Evolutionary conservation across 2,888 invertebrate genomes (phyloP).

Genomic region (Salpingus planirostris): DNA sequence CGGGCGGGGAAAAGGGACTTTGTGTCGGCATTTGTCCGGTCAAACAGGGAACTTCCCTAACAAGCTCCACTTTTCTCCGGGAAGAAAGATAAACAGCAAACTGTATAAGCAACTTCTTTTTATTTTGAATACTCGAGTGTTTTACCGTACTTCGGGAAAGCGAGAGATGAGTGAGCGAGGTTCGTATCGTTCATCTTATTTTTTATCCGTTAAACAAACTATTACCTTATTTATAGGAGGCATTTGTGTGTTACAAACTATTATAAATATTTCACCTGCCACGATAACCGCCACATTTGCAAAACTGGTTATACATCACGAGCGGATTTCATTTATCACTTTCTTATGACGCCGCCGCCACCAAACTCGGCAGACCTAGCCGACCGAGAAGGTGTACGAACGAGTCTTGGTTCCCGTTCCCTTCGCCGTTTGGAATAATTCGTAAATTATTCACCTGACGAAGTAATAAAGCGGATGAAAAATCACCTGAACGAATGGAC

Average conservation of each 20-base stretch:
- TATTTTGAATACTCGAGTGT: too few relatives aligned
- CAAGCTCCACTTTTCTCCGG: slow-evolving; percentile 8
- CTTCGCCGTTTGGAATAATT: too few relatives aligned
- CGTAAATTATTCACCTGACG: too few relatives aligned
- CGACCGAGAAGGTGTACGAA: too few relatives aligned
- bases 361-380: too few relatives aligned
- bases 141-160: too few relatives aligned
- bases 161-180: too few relatives aligned
- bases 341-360: not conserved
- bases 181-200: slow-evolving; percentile 5
- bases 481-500: too few relatives aligned
- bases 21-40: slow-evolving; percentile 19
- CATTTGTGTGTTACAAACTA: slow-evolving; percentile 2
- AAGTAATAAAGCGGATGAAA: too few relatives aligned
- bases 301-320: slow-evolving; percentile 2
- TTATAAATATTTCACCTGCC: slow-evolving; percentile 7
- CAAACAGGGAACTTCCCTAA: slow-evolving; percentile 18
- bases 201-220: slow-evolving; percentile 4
- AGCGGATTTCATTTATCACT: slow-evolving; percentile 3
- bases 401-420: too few relatives aligned
- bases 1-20: slow-evolving; percentile 9
- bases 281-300: slow-evolving; percentile 2
- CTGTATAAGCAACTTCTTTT: too few relatives aligned
- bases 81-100: slow-evolving; percentile 9
- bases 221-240: slow-evolving; percentile 2